Evolutionary conservation across 2,797 vertebrate species (phyloP), one percentile per base, ranked within the genome.

Genomic region (Sebastes melanostomus): DNA sequence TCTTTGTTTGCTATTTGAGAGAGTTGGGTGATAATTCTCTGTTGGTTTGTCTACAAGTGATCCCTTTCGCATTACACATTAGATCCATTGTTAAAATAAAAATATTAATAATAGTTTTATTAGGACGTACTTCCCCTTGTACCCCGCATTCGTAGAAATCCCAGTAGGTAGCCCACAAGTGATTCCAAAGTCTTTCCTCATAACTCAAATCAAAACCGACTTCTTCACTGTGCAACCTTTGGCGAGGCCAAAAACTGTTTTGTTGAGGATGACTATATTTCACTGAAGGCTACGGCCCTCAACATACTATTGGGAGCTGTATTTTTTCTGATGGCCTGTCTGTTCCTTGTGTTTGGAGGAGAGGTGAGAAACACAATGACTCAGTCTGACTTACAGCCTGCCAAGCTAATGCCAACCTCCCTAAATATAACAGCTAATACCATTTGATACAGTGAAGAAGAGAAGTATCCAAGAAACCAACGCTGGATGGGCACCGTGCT

Each of bases 401-500:
- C 84, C 84, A 79, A 88, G 80, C 81, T 76, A 54, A 75, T 81
- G 88, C 83, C 88, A 90, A 36, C 80, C 75, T 61, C 72, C 74
- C 86, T 89, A 86, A 86, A 90, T 89, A 91, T 77, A 91, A 79
- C 82, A 24, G 75, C 63, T 87, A 82, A 88, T 70, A 65, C 66
- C 59, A 82, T 90, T 89, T 77, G 89, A 80, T 81, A 82, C 63
- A 78, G 76, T 70, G 65, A 27, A 73, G 80, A 65, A 59, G 63
- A 85, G 69, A 61, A 32, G 63, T 18, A 25, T 34, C 75, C n/a
- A 25, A 24, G 55, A 77, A 66, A 72, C 42, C 66, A 76, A 16
- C 50, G 38, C 18, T 22, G 29, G 75, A 65, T n/a, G 46, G 25
- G 61, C 46, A 11, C 32, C 1, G 62, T 78, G 68, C 38, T 61